Percentiles rank a stretch among this genome's conserved stretches.
Conservation (phyloP, 2,797 vertebrate species). For the Capromys pilorides region DNA sequence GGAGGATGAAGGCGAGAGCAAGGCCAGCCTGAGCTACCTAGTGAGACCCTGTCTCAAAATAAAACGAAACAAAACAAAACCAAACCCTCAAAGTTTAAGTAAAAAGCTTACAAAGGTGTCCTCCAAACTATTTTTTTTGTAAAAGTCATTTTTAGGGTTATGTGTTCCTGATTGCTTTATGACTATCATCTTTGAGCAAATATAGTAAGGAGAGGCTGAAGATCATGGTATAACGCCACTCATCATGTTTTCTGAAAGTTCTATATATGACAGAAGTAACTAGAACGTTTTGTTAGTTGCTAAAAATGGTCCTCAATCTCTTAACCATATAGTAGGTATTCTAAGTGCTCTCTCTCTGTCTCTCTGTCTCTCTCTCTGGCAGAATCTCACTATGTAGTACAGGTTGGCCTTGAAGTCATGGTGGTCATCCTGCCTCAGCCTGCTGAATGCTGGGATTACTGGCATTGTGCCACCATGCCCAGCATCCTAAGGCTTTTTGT, state of each 20-base stretch:
- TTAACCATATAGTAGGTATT: neutral
- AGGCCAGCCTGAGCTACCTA: neutral
- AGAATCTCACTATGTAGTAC: neutral
- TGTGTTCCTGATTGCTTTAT: neutral
- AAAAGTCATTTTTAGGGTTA: neutral
- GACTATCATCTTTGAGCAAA: neutral
- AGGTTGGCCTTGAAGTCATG: neutral
- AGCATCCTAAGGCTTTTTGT: neutral
- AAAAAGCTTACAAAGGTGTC: neutral
- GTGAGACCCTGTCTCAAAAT: neutral
- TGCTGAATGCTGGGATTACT: neutral
- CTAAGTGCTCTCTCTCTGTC: neutral
- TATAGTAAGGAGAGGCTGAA: neutral
- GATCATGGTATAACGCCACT: neutral
- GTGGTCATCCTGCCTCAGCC: neutral
- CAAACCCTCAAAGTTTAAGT: neutral
- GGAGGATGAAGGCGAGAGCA: too few relatives aligned
- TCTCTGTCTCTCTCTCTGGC: neutral
- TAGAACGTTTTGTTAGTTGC: neutral
- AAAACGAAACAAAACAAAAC: too few relatives aligned
- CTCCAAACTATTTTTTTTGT: neutral
- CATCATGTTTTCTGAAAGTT: neutral
- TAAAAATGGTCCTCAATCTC: neutral
- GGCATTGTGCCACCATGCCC: neutral
- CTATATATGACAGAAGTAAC: neutral